These are phyloP conservation scores for Ophiodon elongatus DNA, from an alignment of 2,113 vertebrate species.

Conservation along the genomic window DNA sequence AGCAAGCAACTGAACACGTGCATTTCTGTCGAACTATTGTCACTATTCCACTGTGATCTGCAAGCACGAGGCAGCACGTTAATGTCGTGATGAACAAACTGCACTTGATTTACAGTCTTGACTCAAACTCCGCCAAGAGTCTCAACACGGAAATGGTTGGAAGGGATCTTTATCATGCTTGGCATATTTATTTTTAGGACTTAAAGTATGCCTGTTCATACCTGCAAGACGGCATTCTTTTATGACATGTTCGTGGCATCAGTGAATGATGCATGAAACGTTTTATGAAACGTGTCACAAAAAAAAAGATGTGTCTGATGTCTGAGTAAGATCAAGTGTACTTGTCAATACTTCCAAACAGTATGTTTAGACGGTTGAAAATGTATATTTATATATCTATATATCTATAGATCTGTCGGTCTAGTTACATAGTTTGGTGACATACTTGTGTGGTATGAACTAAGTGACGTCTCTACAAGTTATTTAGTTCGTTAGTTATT, in stretches of 20 bases:
- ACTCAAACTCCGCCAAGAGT: background rate
- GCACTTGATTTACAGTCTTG: background rate
- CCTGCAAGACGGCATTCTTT: background rate
- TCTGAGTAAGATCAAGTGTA: background rate
- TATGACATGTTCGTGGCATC: background rate
- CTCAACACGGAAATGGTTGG: background rate
- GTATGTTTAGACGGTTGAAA: too few species aligned
- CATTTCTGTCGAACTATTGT: background rate
- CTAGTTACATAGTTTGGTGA: background rate
- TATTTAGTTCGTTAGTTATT: too few species aligned
- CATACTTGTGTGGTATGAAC: background rate
- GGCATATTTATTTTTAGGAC: background rate
- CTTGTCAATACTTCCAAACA: background rate
- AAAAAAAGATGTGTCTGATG: background rate
- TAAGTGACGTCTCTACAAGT: background rate
- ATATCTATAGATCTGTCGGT: too few species aligned
- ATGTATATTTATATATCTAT: too few species aligned
- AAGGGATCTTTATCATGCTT: background rate
- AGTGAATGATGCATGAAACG: background rate
- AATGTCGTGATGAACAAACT: background rate
- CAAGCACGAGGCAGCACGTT: background rate
- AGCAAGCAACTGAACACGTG: background rate
- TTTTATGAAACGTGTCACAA: too few species aligned
- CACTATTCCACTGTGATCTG: background rate
- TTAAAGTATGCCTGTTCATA: background rate